phyloP scores from a whole-genome alignment of 1,140 invertebrate species.

The Trichonephila inaurata region DNA sequence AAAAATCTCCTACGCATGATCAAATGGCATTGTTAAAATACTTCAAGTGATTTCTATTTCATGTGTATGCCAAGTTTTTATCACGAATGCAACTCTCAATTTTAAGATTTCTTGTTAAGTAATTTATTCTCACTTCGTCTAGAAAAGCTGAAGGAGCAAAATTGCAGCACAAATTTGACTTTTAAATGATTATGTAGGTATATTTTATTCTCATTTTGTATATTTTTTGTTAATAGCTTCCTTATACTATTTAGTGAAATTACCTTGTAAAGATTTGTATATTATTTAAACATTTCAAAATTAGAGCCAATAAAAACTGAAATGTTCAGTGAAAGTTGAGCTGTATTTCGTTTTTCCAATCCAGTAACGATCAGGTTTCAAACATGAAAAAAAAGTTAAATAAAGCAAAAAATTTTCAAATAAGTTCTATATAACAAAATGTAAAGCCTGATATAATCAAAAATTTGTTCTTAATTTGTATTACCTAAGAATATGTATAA shows the following conservation, averaged over 20 bases:
- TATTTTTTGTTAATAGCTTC: too few relatives aligned
- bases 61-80: slow-evolving; percentile 17
- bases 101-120: background rate
- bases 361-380: too few relatives aligned
- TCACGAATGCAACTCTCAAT: background rate
- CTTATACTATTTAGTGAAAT: too few relatives aligned
- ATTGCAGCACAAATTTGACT: too few relatives aligned
- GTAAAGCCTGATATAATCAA: too few relatives aligned
- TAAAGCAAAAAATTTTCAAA: too few relatives aligned
- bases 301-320: background rate
- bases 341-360: background rate
- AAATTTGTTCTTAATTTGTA: too few relatives aligned
- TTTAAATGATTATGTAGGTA: too few relatives aligned
- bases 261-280: background rate
- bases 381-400: too few relatives aligned
- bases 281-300: background rate
- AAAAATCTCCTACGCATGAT: background rate
- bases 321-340: background rate
- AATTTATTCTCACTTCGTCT: background rate
- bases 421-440: too few relatives aligned
- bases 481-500: too few relatives aligned
- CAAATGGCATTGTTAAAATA: background rate
- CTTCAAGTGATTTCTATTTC: background rate
- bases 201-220: too few relatives aligned
- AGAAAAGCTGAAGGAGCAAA: background rate